phyloP scores from a whole-genome alignment of 1,140 invertebrate species.

The Geopemphigus sp. region DNA sequence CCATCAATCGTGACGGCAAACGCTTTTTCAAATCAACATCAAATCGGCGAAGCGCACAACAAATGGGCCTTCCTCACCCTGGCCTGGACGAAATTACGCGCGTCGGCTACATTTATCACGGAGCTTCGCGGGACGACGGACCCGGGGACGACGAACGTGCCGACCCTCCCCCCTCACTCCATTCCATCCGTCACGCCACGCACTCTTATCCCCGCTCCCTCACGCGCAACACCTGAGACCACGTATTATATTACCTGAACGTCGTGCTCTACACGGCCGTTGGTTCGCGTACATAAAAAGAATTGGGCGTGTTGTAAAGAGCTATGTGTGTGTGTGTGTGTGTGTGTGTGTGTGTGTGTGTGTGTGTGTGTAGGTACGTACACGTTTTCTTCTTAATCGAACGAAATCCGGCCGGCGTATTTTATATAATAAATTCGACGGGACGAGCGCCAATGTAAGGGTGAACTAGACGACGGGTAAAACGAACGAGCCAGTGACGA shows the following conservation, averaged over 20 bases:
- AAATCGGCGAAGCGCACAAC: conserved; percentile 36
- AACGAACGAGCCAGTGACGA: too few species aligned
- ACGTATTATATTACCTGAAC: not conserved
- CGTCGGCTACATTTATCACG: conserved; percentile 28
- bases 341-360: not conserved
- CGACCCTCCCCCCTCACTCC: not conserved
- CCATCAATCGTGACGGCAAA: conserved; percentile 48
- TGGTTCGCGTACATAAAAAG: not conserved
- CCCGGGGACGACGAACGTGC: not conserved
- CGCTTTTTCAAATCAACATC: conserved; percentile 49
- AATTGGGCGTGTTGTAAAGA: not conserved
- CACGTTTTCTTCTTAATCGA: not conserved
- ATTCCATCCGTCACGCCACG: not conserved
- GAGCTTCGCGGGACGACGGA: not conserved
- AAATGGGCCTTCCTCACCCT: conserved; percentile 11
- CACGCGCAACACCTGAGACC: not conserved
- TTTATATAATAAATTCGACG: too few species aligned
- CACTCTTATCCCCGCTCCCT: not conserved
- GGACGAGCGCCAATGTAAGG: too few species aligned
- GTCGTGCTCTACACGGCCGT: too few species aligned
- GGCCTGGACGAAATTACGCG: conserved; percentile 11
- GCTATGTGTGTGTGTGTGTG: not conserved
- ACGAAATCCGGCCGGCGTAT: not conserved
- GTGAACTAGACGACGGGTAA: too few species aligned
- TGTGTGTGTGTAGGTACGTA: too few species aligned